phyloP scores from a whole-genome alignment of 2,113 vertebrate species.

The Procavia capensis region DNA sequence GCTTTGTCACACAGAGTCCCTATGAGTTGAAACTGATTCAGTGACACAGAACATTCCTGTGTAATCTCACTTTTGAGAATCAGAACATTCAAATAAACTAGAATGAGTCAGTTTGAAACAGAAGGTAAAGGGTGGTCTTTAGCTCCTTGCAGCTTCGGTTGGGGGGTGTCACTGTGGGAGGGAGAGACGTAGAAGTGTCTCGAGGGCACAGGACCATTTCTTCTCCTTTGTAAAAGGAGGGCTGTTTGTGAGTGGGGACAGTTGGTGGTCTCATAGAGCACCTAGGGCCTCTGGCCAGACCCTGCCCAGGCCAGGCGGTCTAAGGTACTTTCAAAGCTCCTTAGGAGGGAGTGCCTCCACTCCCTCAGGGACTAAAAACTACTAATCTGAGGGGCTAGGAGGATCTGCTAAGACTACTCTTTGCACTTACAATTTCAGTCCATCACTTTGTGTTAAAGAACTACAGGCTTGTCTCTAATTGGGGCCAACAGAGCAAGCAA shows the following conservation, averaged over 20 bases:
- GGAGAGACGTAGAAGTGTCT: background rate
- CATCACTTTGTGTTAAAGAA: background rate
- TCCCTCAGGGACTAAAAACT: background rate
- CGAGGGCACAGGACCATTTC: background rate
- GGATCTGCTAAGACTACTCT: background rate
- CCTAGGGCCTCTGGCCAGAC: background rate
- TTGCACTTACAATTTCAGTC: background rate
- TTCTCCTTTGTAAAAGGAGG: background rate
- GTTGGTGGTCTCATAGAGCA: background rate
- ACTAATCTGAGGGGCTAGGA: background rate
- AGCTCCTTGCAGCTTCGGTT: background rate
- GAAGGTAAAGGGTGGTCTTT: background rate
- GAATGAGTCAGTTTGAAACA: background rate
- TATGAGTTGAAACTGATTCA: background rate
- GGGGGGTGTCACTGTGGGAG: background rate
- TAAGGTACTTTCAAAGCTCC: background rate
- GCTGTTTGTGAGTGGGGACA: background rate
- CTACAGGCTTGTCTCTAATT: background rate
- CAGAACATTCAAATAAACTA: constrained; percentile 44
- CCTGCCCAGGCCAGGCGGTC: background rate
- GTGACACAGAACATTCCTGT: background rate
- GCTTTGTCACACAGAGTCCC: background rate
- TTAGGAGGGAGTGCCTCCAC: too few species aligned
- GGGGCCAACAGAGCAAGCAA: background rate
- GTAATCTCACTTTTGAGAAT: constrained; percentile 30